Base-by-base conservation (phyloP, 2,797 vertebrate species). In the Cheirogaleus major region DNA sequence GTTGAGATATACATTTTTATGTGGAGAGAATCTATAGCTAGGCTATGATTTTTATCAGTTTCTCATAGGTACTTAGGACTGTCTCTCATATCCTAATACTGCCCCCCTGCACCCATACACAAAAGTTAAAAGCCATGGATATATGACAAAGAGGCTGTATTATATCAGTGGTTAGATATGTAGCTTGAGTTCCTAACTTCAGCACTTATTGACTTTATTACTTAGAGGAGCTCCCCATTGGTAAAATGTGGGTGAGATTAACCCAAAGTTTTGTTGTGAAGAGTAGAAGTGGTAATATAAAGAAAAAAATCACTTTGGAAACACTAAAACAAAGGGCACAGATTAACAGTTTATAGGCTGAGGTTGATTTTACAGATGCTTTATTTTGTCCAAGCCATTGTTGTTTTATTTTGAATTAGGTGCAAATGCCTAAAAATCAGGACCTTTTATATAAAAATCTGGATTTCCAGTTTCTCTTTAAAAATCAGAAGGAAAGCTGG, bases 171-270 rank as follows among this genome's bases (percentile, higher is more conserved):
- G 20, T 10, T 70, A 69, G 50, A 87, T 75, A 86, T 75, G 52
- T 87, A 38, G 10, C 72, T 87, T 82, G 78, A 72, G 20, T 78
- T 91, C n/a, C 30, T 90, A 9, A 59, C 41, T 85, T 92, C 30
- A 81, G 52, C 81, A 89, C 89, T 95, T 89, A 75, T 12, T 95
- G 43, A 61, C 32, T 85, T 95, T 30, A 79, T 65, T 78, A 65
- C 27, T 84, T 79, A 38, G 30, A 90, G n/a, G 27, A 55, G 17
- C 72, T 82, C 11, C 35, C 17, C 7, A 35, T 43, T 86, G 13
- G 67, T 81, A 86, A 93, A 90, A 82, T 50, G 20, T 43, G n/a
- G 27, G 7, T 84, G 23, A 82, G 20, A 83, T 89, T 41, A 73
- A 59, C 55, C 83, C 65, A 88, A 79, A 93, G 18, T 59, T 75